These are phyloP conservation scores for Heliopora coerulea DNA, from an alignment of 92 coral and sea anemone species.

Conservation along the genomic window DNA sequence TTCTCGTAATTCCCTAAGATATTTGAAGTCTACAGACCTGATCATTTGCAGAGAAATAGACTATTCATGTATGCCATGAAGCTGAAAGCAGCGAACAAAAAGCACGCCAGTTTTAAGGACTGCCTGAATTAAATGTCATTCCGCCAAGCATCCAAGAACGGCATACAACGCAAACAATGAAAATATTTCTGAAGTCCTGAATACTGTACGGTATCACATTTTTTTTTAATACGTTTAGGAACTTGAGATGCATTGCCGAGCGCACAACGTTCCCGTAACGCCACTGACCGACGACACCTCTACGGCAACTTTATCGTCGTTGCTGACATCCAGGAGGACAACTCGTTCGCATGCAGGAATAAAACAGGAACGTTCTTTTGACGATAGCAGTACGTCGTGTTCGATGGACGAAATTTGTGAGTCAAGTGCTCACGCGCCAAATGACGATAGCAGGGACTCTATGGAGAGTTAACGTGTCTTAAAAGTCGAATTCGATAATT, in stretches of 20 bases:
- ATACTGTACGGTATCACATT: neutral
- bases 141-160: no score
- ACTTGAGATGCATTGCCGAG: slow-evolving; percentile 98
- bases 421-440: neutral
- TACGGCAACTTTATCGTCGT: slow-evolving; percentile 79
- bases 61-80: no score
- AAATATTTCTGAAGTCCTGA: no score
- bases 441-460: neutral
- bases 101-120: no score
- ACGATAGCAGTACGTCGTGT: slow-evolving; percentile 14
- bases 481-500: neutral
- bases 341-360: neutral
- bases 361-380: slow-evolving; percentile 4
- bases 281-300: slow-evolving; percentile 92
- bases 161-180: no score
- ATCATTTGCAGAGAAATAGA: no score
- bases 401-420: slow-evolving; percentile 21
- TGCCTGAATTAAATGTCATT: no score
- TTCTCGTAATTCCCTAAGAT: no score
- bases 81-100: no score
- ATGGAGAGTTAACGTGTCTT: neutral
- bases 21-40: no score
- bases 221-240: slow-evolving; percentile 55
- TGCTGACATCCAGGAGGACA: slow-evolving; percentile 56
- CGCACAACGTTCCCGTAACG: slow-evolving; percentile 95